A percentile compares a stretch with the other conserved stretches of the same genome.
Evolutionary conservation across 2,113 vertebrate genomes (phyloP).

Genomic region (Rhinopomastus cyanomelas): DNA sequence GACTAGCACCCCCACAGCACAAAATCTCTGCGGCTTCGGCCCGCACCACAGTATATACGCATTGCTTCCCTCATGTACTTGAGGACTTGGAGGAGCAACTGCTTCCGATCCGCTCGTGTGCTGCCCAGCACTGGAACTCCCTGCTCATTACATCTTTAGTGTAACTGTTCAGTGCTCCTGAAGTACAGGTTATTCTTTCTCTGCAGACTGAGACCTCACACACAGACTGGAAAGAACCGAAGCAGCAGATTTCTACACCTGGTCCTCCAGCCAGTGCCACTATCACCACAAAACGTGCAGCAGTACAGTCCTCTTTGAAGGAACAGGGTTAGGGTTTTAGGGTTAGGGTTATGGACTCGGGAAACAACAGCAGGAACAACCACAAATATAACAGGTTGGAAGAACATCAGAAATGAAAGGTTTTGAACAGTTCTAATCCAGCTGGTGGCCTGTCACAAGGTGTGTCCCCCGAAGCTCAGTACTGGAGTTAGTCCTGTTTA

Average conservation of each 20-base stretch:
- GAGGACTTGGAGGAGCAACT: neutral
- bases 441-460: too few relatives aligned
- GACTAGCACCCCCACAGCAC: too few relatives aligned
- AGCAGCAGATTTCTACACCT: neutral
- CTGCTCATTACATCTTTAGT: neutral
- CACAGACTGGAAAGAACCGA: neutral
- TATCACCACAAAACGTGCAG: neutral
- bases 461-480: too few relatives aligned
- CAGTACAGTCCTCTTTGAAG: neutral
- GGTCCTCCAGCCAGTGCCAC: neutral
- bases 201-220: neutral
- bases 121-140: neutral
- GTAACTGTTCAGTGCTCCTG: neutral
- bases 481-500: too few relatives aligned
- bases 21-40: too few relatives aligned
- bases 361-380: neutral
- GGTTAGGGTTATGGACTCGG: neutral
- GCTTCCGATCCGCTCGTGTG: neutral
- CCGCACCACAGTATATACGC: too few relatives aligned
- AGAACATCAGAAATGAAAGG: neutral
- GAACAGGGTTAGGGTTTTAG: neutral
- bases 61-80: neutral
- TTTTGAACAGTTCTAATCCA: neutral
- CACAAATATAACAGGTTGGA: neutral
- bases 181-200: neutral